Conservation (phyloP, 1,140 invertebrate genomes). For the Drosophila nasuta region DNA sequence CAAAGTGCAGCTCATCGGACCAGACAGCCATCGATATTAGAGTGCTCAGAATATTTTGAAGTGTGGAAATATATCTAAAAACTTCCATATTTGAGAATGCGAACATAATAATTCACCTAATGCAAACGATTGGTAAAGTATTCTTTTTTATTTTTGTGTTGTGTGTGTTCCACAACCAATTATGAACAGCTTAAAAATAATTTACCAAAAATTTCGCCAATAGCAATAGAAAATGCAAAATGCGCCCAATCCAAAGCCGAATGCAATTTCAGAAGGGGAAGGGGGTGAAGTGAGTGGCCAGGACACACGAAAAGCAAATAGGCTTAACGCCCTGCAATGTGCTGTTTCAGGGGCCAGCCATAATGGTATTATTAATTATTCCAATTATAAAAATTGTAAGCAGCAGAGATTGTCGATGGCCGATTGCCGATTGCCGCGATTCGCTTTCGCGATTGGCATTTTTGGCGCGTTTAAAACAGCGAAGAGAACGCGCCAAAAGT, state of each 20-base stretch:
- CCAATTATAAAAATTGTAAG: conserved; percentile 84
- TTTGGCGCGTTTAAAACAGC: conserved; percentile 64
- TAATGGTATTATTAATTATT: conserved; percentile 85
- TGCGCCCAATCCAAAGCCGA: conserved; percentile 32
- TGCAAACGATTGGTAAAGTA: conserved; percentile 27
- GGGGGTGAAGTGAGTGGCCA: not conserved
- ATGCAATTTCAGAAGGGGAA: conserved; percentile 15
- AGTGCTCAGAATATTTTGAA: not conserved
- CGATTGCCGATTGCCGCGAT: conserved; percentile 26
- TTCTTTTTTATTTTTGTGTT: conserved; percentile 8
- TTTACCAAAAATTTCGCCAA: conserved; percentile 60
- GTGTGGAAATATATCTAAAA: conserved; percentile 13
- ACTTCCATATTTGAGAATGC: not conserved
- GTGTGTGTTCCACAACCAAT: conserved; percentile 43
- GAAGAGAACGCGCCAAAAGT: conserved; percentile 49
- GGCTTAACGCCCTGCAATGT: conserved; percentile 73
- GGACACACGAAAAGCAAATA: conserved; percentile 59
- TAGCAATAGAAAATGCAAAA: conserved; percentile 27
- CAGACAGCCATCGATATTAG: conserved; percentile 21
- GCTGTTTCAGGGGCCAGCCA: conserved; percentile 37
- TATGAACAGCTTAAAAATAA: conserved; percentile 68
- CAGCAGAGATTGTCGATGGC: conserved; percentile 71
- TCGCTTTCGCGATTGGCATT: conserved; percentile 26
- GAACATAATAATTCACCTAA: conserved; percentile 21
- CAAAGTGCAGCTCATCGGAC: conserved; percentile 16